These are phyloP conservation scores for Zeugodacus cucurbitae DNA, from an alignment of 1,140 invertebrate genomes.

Conservation along the genomic window DNA sequence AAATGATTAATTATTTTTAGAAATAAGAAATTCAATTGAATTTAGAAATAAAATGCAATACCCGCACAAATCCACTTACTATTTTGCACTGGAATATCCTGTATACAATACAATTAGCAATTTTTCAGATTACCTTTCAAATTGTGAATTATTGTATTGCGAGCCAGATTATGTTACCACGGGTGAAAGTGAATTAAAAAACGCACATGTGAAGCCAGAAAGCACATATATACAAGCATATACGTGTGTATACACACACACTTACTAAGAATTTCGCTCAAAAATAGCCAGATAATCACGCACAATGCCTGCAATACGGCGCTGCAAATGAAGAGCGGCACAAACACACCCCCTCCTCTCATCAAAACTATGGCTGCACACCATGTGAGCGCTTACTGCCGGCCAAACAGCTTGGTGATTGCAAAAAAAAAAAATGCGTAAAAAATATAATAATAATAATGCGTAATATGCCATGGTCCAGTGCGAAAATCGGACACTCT, in stretches of 20 bases:
- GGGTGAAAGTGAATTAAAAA: neutral
- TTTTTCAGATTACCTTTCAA: neutral
- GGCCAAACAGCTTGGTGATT: neutral
- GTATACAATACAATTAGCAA: neutral
- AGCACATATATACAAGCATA: neutral
- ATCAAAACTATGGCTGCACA: neutral
- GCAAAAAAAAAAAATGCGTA: neutral
- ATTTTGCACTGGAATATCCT: too few relatives aligned
- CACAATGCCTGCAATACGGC: neutral
- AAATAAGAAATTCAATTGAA: too few relatives aligned
- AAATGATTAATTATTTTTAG: too few relatives aligned
- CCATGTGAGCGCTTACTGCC: neutral
- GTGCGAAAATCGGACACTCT: constrained; percentile 15
- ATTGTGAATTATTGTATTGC: neutral
- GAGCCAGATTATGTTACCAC: neutral
- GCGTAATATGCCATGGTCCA: constrained; percentile 15
- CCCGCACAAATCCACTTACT: too few relatives aligned
- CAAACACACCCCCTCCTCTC: neutral
- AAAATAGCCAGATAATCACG: neutral
- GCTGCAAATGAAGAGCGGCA: neutral
- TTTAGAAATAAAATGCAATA: too few relatives aligned
- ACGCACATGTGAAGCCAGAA: neutral
- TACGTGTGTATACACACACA: too few relatives aligned
- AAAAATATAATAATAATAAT: neutral
- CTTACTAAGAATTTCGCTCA: neutral